Evolutionary conservation across 2,113 vertebrate species (phyloP).

Genomic region (Alces alces): DNA sequence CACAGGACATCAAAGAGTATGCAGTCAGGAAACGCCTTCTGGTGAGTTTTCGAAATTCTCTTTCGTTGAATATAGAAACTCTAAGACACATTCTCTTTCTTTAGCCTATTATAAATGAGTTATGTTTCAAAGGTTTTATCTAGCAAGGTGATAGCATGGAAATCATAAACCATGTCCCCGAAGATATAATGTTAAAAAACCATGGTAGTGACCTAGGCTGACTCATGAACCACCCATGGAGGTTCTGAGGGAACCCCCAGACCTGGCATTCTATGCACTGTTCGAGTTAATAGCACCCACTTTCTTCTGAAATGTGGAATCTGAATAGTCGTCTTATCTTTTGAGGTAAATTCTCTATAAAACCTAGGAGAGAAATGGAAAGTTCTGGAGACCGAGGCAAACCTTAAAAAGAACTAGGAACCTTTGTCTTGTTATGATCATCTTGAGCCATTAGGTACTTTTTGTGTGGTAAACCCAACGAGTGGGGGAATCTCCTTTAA

Average conservation of each 20-base stretch:
- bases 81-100: neutral
- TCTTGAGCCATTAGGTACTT: neutral
- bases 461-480: neutral
- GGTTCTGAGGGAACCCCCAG: neutral
- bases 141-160: neutral
- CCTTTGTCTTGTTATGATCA: neutral
- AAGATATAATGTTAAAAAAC: neutral
- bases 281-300: rapidly evolving
- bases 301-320: neutral
- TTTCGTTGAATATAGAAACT: neutral
- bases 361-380: neutral
- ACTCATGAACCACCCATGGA: too few species aligned
- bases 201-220: neutral
- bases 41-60: neutral
- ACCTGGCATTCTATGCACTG: rapidly evolving
- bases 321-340: neutral
- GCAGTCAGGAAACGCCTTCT: neutral
- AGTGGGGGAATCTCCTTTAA: neutral
- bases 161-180: neutral
- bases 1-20: neutral
- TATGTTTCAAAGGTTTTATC: neutral
- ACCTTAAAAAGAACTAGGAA: neutral
- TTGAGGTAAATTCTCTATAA: neutral
- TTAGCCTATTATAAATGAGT: neutral
- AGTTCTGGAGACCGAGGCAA: neutral